Base-by-base conservation (phyloP, 2,888 invertebrate genomes). In the Pammene fasciana region DNA sequence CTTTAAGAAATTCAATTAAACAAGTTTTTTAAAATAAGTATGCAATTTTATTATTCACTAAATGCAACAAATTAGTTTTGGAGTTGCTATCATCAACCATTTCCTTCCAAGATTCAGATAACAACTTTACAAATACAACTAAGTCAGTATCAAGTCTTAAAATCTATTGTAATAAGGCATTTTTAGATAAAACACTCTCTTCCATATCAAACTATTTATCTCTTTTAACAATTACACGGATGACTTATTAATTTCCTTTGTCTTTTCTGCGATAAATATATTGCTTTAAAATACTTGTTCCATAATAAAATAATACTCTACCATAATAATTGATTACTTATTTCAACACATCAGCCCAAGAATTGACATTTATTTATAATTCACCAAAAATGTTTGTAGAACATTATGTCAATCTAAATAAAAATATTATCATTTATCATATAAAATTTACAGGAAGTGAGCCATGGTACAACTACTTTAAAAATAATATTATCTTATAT, bases 41-140 rank as follows among this genome's bases (percentile, higher is more conserved):
- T 92, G 92, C 90, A 92, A 91, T 90, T 92, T 91, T 89, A 90
- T 90, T 91, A 87, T 83, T 90, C 88, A 88, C 92, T 92, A 92
- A 92, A 92, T 92, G 92, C 92, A 92, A 92, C 92, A 91, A 89
- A 91, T 90, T 88, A 91, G 85, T 87, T 88, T 86, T 86, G 79
- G 79, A 86, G 89, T 89, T 88, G 89, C 81, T 85, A 86, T 82
- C 79, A 85, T 87, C 86, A 85, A 86, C 82, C 83, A 83, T 77
- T 79, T 81, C 77, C 71, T 73, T 80, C 81, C 81, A 84, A 85
- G 83, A 84, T 82, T 83, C 85, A 87, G 78, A 82, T 83, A 87
- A 87, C 89, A 89, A 88, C 87, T 80, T 83, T 79, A 82, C 75
- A 80, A 82, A 81, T 89, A 91, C 82, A 86, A 83, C 87, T 90